Evolutionary conservation across 2,797 vertebrate genomes (phyloP).

Genomic region (Trachurus trachurus): DNA sequence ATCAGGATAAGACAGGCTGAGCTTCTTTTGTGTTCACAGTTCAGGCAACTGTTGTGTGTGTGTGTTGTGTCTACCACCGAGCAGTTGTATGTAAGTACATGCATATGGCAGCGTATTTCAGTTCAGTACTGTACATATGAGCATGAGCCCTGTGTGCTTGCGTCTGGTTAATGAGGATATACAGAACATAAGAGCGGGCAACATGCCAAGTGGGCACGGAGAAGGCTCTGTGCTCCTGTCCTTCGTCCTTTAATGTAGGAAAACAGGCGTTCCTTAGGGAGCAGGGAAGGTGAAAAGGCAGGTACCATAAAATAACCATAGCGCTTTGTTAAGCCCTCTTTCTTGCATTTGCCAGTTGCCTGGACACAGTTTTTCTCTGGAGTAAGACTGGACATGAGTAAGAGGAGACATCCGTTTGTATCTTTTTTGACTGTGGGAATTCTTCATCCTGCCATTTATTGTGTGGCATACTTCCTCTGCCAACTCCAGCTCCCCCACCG

Average conservation of each 20-base stretch:
- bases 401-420: slow-evolving; percentile 55
- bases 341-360: slow-evolving; percentile 22
- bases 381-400: slow-evolving; percentile 30
- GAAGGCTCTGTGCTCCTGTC: slow-evolving; percentile 39
- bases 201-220: slow-evolving; percentile 64
- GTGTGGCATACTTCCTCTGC: slow-evolving; percentile 80
- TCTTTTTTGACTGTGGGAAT: slow-evolving; percentile 72
- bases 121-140: slow-evolving; percentile 32
- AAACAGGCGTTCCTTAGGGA: slow-evolving; percentile 59
- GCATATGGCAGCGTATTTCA: slow-evolving; percentile 48
- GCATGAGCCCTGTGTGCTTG: slow-evolving; percentile 57
- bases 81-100: slow-evolving; percentile 17
- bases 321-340: slow-evolving; percentile 3
- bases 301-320: slow-evolving; percentile 53
- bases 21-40: slow-evolving; percentile 20
- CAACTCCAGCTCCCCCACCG: slow-evolving; percentile 70
- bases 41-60: slow-evolving; percentile 24
- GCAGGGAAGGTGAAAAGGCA: slow-evolving; percentile 50
- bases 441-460: slow-evolving; percentile 75
- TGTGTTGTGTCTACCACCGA: slow-evolving; percentile 32
- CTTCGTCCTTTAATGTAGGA: slow-evolving; percentile 64
- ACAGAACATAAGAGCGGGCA: slow-evolving; percentile 69
- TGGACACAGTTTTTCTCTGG: slow-evolving; percentile 17
- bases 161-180: slow-evolving; percentile 74
- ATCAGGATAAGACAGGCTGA: slow-evolving; percentile 24